Percentiles rank a stretch among this genome's conserved stretches.
These are phyloP conservation scores for Leptogaster cylindrica DNA, from an alignment of 2,888 invertebrate genomes.

Conservation along the genomic window DNA sequence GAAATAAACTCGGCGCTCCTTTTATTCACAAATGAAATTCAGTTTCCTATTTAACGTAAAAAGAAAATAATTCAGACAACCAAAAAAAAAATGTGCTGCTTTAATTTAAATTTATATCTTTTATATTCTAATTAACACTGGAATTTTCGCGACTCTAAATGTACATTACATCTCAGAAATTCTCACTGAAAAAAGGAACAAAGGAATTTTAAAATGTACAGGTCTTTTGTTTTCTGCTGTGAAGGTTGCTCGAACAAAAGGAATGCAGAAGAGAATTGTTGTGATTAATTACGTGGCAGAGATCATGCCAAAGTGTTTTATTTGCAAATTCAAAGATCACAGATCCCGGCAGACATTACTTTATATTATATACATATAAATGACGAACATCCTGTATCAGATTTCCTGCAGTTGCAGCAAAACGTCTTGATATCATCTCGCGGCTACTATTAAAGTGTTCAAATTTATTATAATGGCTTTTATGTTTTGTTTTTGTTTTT, in stretches of 20 bases:
- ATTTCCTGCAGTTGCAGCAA: slow-evolving; percentile 1
- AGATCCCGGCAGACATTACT: slow-evolving; percentile 8
- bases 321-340: slow-evolving; percentile 30
- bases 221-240: slow-evolving; percentile 31
- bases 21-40: too few relatives aligned
- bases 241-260: slow-evolving; percentile 33
- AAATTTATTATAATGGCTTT: neutral
- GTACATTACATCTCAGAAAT: slow-evolving; percentile 20
- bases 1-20: too few relatives aligned
- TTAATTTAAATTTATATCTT: slow-evolving; percentile 34
- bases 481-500: neutral
- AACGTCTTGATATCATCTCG: slow-evolving; percentile 1
- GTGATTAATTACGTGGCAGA: slow-evolving; percentile 35
- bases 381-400: neutral
- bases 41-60: too few relatives aligned
- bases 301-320: slow-evolving; percentile 22
- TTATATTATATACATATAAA: slow-evolving; percentile 13
- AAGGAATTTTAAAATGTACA: too few relatives aligned
- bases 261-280: slow-evolving; percentile 35
- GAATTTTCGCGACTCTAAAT: slow-evolving; percentile 27
- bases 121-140: slow-evolving; percentile 35
- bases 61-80: too few relatives aligned
- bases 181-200: too few relatives aligned
- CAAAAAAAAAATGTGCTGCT: too few relatives aligned
- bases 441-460: neutral